Percentiles rank a stretch among this genome's conserved stretches.
These are phyloP conservation scores for Columba livia DNA, from an alignment of 2,113 vertebrate genomes.

Conservation along the genomic window DNA sequence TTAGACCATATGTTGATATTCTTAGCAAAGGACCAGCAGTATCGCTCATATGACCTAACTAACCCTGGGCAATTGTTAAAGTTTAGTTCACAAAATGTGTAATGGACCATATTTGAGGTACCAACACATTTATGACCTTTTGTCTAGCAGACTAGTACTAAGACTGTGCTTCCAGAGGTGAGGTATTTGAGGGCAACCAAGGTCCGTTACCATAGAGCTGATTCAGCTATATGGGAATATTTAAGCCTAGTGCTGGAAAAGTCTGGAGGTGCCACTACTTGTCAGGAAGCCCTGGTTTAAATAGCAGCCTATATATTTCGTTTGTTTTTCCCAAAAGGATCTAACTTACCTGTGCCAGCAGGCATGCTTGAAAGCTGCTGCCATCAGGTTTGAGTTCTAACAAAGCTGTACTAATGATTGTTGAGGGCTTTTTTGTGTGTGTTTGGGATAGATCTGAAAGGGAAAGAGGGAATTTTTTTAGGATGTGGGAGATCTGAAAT, in stretches of 20 bases:
- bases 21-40: background rate
- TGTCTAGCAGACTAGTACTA: background rate
- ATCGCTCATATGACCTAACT: fast-evolving
- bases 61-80: background rate
- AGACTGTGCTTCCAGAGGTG: background rate
- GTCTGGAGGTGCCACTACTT: background rate
- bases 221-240: background rate
- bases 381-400: background rate
- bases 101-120: background rate
- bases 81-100: background rate
- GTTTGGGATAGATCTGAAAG: background rate
- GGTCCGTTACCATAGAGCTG: background rate
- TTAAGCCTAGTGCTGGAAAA: background rate
- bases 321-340: background rate
- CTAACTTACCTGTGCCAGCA: background rate
- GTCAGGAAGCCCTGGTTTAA: background rate
- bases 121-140: background rate
- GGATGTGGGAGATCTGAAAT: background rate
- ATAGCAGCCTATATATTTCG: background rate
- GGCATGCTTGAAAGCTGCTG: background rate
- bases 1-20: background rate
- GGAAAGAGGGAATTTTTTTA: background rate
- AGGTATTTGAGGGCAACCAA: background rate
- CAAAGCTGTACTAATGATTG: background rate
- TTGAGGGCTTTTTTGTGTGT: background rate